Conservation (phyloP, 2,888 invertebrate genomes). For the Gasteruption jaculator region DNA sequence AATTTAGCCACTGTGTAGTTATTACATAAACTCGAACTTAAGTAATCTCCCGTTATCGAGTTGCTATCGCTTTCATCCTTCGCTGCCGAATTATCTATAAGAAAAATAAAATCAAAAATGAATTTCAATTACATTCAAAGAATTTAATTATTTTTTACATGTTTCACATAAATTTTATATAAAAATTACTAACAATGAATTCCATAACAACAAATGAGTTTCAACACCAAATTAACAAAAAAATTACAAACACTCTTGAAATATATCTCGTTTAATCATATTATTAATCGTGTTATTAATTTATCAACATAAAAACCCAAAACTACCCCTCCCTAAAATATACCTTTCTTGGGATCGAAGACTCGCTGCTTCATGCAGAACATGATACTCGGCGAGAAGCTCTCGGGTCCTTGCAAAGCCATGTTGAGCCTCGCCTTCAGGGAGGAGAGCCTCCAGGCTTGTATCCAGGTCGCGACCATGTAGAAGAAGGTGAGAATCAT, state of each 20-base stretch:
- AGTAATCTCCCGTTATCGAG: constrained; percentile 22
- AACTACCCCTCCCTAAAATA: no score
- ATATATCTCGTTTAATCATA: constrained; percentile 2
- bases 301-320: constrained; percentile 1
- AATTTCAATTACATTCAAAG: constrained; percentile 10
- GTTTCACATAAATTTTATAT: background rate
- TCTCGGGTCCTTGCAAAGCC: constrained; percentile 31
- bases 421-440: constrained; percentile 63
- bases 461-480: constrained; percentile 77
- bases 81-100: background rate
- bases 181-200: constrained; percentile 9
- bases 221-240: constrained; percentile 1
- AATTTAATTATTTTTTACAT: constrained; percentile 8
- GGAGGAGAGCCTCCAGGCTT: constrained; percentile 72
- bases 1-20: constrained; percentile 59
- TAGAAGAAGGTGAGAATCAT: constrained; percentile 81
- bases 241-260: constrained; percentile 1
- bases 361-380: constrained; percentile 34
- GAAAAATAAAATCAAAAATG: background rate
- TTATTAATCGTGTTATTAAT: background rate
- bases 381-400: constrained; percentile 36
- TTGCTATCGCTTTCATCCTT: constrained; percentile 14
- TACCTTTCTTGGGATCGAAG: constrained; percentile 35
- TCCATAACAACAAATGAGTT: constrained; percentile 1
- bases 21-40: constrained; percentile 57